Conservation (phyloP, 2,113 vertebrate genomes). For the Seriola quinqueradiata region DNA sequence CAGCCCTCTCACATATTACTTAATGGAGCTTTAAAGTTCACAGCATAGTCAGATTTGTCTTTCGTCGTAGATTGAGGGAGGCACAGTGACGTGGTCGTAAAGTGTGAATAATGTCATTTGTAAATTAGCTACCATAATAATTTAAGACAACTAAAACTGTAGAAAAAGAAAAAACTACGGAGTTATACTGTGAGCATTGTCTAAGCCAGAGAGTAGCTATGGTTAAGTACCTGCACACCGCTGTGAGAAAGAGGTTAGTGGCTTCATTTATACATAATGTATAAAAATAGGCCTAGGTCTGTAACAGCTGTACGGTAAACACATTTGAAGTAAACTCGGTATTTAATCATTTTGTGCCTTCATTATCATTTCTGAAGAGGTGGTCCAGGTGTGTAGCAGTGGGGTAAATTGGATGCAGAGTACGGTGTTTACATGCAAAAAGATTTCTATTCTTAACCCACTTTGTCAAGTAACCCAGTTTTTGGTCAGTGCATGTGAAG, state of each 20-base stretch:
- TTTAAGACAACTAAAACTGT: background rate
- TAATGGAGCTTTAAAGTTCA: conserved; percentile 17
- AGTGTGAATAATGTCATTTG: background rate
- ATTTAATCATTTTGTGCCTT: conserved; percentile 66
- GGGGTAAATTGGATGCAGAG: conserved; percentile 54
- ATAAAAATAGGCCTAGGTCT: conserved; percentile 50
- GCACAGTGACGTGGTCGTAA: conserved; percentile 8
- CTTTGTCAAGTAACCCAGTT: conserved; percentile 58
- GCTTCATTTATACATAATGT: conserved; percentile 48
- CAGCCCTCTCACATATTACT: background rate
- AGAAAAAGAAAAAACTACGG: background rate
- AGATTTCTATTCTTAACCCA: conserved; percentile 58
- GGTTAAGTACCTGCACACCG: conserved; percentile 29
- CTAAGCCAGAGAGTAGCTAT: conserved; percentile 21
- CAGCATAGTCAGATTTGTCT: background rate
- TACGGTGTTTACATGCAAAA: conserved; percentile 54
- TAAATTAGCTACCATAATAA: background rate
- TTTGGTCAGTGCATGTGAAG: conserved; percentile 37
- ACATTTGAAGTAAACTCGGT: conserved; percentile 62
- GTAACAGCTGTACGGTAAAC: conserved; percentile 58
- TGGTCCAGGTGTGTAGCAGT: conserved; percentile 70
- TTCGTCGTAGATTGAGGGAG: no score
- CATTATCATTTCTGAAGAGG: conserved; percentile 54
- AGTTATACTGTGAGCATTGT: background rate
- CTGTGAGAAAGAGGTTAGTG: conserved; percentile 43